A percentile compares a stretch with the other conserved stretches of the same genome.
Conservation (phyloP, 2,113 vertebrate species). For the Neoarius graeffei region DNA sequence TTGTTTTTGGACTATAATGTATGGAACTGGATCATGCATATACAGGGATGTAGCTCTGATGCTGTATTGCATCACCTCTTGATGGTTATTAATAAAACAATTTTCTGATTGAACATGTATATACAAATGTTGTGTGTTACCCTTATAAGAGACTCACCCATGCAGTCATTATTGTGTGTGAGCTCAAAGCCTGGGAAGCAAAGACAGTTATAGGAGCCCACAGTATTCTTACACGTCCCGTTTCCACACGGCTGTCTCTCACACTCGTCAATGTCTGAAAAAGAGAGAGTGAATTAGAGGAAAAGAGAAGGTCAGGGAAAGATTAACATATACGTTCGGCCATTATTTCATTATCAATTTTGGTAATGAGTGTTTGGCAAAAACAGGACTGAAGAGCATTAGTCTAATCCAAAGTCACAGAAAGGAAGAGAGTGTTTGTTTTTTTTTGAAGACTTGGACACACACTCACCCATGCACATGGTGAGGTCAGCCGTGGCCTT, state of each 20-base stretch:
- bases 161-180: conserved; percentile 87
- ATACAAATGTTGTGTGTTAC: not conserved
- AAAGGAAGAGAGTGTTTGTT: not conserved
- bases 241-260: conserved; percentile 88
- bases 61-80: not conserved
- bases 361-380: not conserved
- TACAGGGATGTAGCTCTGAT: not conserved
- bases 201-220: conserved; percentile 93
- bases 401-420: conserved; percentile 1
- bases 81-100: not conserved
- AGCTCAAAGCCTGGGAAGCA: conserved; percentile 91
- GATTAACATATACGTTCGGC: not conserved
- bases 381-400: not conserved
- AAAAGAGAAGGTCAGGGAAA: not conserved
- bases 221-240: conserved; percentile 89
- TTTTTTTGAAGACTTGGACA: not conserved
- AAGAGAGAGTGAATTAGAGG: conserved; percentile 35
- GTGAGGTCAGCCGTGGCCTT: conserved; percentile 84
- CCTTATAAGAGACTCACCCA: conserved; percentile 72
- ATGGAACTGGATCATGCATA: not conserved
- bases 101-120: not conserved
- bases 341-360: not conserved
- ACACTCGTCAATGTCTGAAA: conserved; percentile 87
- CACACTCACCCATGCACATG: conserved; percentile 88
- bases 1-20: not conserved